Base-by-base conservation (phyloP, 23 tunicate genomes). In the Botrylloides violaceus region DNA sequence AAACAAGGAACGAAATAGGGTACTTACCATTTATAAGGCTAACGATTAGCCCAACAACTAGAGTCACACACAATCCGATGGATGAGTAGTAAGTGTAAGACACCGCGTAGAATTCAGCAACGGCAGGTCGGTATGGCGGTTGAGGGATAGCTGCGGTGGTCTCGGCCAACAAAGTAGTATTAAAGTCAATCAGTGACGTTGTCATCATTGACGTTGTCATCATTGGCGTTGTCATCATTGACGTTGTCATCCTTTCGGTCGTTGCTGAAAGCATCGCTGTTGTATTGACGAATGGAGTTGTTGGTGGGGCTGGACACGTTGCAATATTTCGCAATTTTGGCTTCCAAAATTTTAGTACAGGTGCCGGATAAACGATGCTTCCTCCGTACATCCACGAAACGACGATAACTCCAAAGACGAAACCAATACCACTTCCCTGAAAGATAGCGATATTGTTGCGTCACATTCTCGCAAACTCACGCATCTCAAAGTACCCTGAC, bases 21-120 rank as follows among this genome's bases (percentile, higher is more conserved):
- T 12, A 70, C 81, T 59, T 29, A 85, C 94, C 66, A 39, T 80
- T 49, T 3, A 80, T 24, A 18, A 85, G 59, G 58, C 94, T 85
- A 2, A 85, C 22, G 30, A 85, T 28, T 3, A 80, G 73, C 3
- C 84, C 94, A 38, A 75, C 50, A n/a, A 79, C 34, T 12, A 85
- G 37, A 29, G 79, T 70, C 37, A 80, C 76, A 26, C 72, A 80
- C 35, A 79, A 73, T 0, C 94, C 94, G 19, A 85, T 59, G 50
- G 85, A 75, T 4, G 85, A 79, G 85, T 85, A 85, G 77, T 85
- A 85, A 1, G 76, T 60, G 48, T 85, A 85, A 5, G 94, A 78
- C 19, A 85, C 62, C 3, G 79, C 71, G 64, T 85, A 85, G 3
- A 79, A 29, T 24, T 80, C 84, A 2, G 84, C 81, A 32, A 66